Percentiles rank a stretch among this genome's conserved stretches.
phyloP scores from a whole-genome alignment of 2,797 vertebrate genomes.

The Pipistrellus nathusii region DNA sequence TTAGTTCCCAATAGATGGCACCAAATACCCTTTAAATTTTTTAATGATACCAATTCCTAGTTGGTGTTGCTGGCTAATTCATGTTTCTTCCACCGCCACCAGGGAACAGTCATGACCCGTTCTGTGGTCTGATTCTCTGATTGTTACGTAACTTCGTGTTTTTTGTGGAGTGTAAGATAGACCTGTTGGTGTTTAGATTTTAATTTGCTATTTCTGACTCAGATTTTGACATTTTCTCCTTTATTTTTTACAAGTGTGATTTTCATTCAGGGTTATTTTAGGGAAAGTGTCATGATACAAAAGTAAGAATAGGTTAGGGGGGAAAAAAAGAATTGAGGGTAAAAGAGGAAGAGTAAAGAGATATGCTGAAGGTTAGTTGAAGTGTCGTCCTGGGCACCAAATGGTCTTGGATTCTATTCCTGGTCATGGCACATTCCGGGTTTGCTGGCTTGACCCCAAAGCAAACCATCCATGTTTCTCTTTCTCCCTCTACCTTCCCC shows the following conservation, averaged over 20 bases:
- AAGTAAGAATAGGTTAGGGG: slow-evolving; percentile 43
- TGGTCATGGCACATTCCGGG: not conserved
- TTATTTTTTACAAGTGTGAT: slow-evolving; percentile 7
- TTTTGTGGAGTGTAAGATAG: slow-evolving; percentile 57
- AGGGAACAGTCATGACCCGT: slow-evolving; percentile 3
- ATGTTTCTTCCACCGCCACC: not conserved
- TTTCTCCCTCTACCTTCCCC: not conserved
- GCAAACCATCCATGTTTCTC: not conserved
- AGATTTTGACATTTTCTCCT: slow-evolving; percentile 1
- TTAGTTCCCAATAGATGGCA: slow-evolving; percentile 78
- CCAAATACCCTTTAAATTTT: slow-evolving; percentile 67
- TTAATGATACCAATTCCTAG: slow-evolving; percentile 20
- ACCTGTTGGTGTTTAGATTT: slow-evolving; percentile 45
- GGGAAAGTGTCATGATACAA: slow-evolving; percentile 17
- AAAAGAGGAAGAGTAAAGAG: slow-evolving; percentile 36
- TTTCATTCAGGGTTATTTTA: slow-evolving; percentile 42
- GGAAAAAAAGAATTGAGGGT: slow-evolving; percentile 31
- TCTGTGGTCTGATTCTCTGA: slow-evolving; percentile 34
- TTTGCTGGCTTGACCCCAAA: not conserved
- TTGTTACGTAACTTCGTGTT: slow-evolving; percentile 53
- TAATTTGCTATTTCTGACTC: slow-evolving; percentile 41
- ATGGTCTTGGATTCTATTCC: not conserved
- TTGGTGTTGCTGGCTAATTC: not conserved
- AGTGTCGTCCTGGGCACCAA: not conserved
- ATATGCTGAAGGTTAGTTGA: not conserved